Evolutionary conservation across 2,797 vertebrate genomes (phyloP), one percentile per base, ranked within the genome.

Genomic region (Acanthiza pusilla): DNA sequence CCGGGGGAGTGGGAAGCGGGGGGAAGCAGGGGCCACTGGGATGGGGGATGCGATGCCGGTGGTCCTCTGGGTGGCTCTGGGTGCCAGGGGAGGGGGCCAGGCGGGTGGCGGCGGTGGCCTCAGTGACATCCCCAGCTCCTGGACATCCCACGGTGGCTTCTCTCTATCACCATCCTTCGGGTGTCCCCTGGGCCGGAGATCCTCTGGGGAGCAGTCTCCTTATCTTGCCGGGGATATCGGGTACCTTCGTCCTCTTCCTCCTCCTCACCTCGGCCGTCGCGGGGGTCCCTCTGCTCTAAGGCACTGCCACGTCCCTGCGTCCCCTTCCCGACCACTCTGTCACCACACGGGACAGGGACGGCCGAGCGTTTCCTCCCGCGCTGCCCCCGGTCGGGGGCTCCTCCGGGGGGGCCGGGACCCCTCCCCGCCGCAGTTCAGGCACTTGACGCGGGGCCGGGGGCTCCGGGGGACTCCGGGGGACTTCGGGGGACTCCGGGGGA

Each of bases 381-480:
- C 66, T 61, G 57, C 27, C 34, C 43, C 20, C 3, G 16, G 60
- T 62, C 10, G 11, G 73, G 72, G 73, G n/a, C 85, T 84, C 60
- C 48, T 47, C 51, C 22, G 30, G 70, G n/a, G 68, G 32, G 54
- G 9, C 83, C 40, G 11, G 68, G 76, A 40, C 80, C 76, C 90
- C 70, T 77, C 78, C 88, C 66, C 54, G 16, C 85, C 3, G 40
- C 85, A 58, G 91, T 88, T 85, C 74, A 96, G 95, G 95, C 93
- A 96, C 95, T 94, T 96, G 90, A 85, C 78, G 40, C 36, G 78
- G 91, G 89, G 89, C n/a, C 3, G 6, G 77, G 80, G 71, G 57
- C 40, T 61, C 68, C 6, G 22, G 25, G n/a, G 29, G 38, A 20
- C 51, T 38, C 15, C n/a, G 13, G 11, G n/a, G 29, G 38, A 20